A percentile compares a stretch with the other conserved stretches of the same genome.
These are phyloP conservation scores for Eidolon helvum DNA, from an alignment of 2,113 vertebrate genomes.

Conservation along the genomic window DNA sequence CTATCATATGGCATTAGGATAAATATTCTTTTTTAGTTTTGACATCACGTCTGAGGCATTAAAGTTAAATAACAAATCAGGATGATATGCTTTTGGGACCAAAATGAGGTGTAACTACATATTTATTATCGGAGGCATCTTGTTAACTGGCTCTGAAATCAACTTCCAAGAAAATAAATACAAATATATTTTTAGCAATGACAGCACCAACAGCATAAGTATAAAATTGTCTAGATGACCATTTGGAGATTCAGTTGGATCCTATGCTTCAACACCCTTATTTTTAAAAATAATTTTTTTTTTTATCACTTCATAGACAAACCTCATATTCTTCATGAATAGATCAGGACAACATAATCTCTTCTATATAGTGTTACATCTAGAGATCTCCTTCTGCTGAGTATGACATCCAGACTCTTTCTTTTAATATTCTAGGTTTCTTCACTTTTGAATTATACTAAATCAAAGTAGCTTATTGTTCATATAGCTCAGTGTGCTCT, in stretches of 20 bases:
- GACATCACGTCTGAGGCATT: neutral
- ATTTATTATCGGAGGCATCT: neutral
- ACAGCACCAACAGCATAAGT: neutral
- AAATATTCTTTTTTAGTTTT: neutral
- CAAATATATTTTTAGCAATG: neutral
- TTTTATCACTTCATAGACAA: neutral
- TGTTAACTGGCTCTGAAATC: neutral
- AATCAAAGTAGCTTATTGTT: neutral
- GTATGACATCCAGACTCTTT: neutral
- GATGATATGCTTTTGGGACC: neutral
- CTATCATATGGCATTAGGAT: neutral
- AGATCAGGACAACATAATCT: neutral
- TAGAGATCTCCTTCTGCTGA: neutral
- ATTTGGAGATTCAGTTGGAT: neutral
- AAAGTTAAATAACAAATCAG: neutral
- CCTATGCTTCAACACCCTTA: neutral
- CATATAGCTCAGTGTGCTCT: neutral
- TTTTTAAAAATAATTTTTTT: too few relatives aligned
- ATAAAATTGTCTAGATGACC: neutral
- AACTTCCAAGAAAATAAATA: neutral
- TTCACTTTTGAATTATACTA: neutral
- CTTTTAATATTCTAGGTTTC: neutral
- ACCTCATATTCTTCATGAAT: neutral
- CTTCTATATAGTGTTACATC: neutral
- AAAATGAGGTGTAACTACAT: neutral